Base-by-base conservation (phyloP, 2,888 invertebrate genomes). In the Strigamia transsilvanica region DNA sequence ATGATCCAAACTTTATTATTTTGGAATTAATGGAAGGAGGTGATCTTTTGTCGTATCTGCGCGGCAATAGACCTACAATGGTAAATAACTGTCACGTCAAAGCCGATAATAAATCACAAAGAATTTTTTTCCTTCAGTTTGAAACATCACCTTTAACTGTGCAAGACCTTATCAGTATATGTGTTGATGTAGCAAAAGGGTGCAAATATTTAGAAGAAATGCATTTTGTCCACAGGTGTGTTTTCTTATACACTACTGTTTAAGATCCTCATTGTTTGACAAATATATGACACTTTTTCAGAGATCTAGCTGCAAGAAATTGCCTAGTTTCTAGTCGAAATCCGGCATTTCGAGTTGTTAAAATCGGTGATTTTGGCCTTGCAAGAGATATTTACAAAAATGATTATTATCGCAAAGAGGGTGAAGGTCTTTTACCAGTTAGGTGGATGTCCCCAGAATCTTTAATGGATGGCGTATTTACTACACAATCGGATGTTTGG, bases 21-120 rank as follows among this genome's bases (percentile, higher is more conserved):
- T 93, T 99, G 91, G 99, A 99, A 88, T 91, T 99, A 21, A 99
- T 99, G 99, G 95, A 97, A 88, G 97, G 95, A 5, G 98, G 99
- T 0, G 99, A 99, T 89, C 89, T 99, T 82, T 90, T 98, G 42
- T 95, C 94, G 83, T 99, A 96, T 88, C 90, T 99, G 78, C 90
- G 98, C 82, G 92, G 93, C 6, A 94, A 94, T 85, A 90, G 98
- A 82, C 92, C 94, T 61, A 90, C 92, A n/a, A 88, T 91, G 87
- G 94, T 94, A 88, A 88, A 88, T 86, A 38, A 3, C 41, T 46
- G 18, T 0, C 12, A 18, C 15, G 46, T 41, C 18, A 23, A 15
- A 13, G 0, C 41, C 23, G 7, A 10, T 15, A n/a, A 41, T n/a
- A 21, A 66, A 23, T 66, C 4, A 42, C 79, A n/a, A 4, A 42